Evolutionary conservation across 2,797 vertebrate species (phyloP).

Genomic region (Aphelocoma californica): DNA sequence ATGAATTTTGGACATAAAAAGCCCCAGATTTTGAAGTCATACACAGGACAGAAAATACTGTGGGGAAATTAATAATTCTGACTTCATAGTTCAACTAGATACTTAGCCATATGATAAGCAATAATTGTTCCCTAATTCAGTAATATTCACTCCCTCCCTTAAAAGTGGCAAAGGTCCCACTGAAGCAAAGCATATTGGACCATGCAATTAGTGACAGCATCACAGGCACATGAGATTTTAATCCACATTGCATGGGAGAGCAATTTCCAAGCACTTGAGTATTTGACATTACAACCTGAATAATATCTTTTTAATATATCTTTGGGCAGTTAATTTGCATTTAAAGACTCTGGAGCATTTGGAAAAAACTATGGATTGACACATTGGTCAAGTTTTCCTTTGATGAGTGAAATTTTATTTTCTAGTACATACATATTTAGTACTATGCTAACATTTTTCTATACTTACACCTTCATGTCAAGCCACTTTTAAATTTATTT

Average conservation of each 20-base stretch:
- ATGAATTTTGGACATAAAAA: neutral
- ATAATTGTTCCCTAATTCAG: neutral
- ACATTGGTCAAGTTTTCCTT: slow-evolving; percentile 13
- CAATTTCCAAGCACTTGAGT: neutral
- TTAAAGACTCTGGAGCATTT: slow-evolving; percentile 30
- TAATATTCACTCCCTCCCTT: neutral
- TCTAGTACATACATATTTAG: slow-evolving; percentile 33
- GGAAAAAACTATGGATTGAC: neutral
- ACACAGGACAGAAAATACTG: neutral
- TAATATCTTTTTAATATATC: slow-evolving; percentile 7
- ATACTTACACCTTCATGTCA: slow-evolving; percentile 39
- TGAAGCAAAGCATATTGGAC: neutral
- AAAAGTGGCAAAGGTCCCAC: slow-evolving; percentile 1
- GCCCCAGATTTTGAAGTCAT: neutral
- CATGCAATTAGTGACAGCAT: neutral
- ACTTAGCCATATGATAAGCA: neutral
- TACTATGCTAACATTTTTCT: slow-evolving; percentile 22
- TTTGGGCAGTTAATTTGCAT: slow-evolving; percentile 28
- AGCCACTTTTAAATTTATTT: slow-evolving; percentile 50
- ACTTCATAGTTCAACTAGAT: neutral
- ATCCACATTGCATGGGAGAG: neutral
- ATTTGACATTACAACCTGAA: slow-evolving; percentile 39
- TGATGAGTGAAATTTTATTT: slow-evolving; percentile 30
- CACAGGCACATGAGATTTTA: neutral
- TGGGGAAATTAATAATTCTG: neutral